Base-by-base conservation (phyloP, 1,140 invertebrate species). In the Adoxophyes honmai region DNA sequence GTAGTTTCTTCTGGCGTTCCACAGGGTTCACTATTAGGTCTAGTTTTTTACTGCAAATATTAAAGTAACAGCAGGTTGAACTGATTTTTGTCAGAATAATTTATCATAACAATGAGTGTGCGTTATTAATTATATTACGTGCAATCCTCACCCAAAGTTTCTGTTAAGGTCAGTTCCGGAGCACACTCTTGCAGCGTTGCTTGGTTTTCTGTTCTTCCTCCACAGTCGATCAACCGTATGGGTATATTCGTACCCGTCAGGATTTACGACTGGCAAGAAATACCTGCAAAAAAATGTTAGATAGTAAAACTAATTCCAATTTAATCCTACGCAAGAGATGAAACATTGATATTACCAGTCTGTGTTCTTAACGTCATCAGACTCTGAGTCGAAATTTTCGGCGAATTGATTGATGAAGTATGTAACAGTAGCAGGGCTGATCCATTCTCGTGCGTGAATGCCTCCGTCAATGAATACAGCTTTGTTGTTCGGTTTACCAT, bases 381-480 rank as follows among this genome's bases (percentile, higher is more conserved):
- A 86, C 71, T 95, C 92, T 4, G 90, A 91, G 15, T 93, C 90
- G 73, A 92, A 92, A 68, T 93, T 94, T 71, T 94, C 93, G 1
- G 94, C 92, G 44, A 98, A 83, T 76, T 96, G 93, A 70, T 94
- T 94, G 21, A 97, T 91, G 13, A 98, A 93, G 75, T 93, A 98
- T 13, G 96, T 93, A 8, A 95, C 94, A 0, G 95, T 94, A 0
- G 97, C 96, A 1, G 96, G 94, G 42, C 96, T 93, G 56, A 98
- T 97, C 97, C 97, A 98, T 89, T 98, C 97, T 33, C 97, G 85
- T 0, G 96, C 96, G 73, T 98, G 97, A 70, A 97, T 96, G 9
- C 96, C 96, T 84, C 91, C 91, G 72, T 94, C 93, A 44, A 92
- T 90, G 84, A 92, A 93, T n/a, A 92, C 81, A 1, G 91, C 91